Evolutionary conservation across 2,888 invertebrate species (phyloP), one percentile per base, ranked within the genome.

Genomic region (Drosophila hamatofila): DNA sequence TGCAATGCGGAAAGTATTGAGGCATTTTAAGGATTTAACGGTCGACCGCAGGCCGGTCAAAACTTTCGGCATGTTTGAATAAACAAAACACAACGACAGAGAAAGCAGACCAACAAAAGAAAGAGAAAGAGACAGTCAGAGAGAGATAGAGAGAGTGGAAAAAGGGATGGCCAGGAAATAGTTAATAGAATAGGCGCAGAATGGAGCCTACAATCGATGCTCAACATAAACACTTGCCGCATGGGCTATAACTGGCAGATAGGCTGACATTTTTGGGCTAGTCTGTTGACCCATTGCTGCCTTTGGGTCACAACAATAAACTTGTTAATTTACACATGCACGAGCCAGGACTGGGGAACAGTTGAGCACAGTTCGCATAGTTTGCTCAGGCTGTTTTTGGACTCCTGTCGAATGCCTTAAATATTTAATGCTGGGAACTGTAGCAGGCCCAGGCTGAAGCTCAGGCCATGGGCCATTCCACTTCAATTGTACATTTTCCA

Each of bases 381-480:
- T 52, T 52, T 48, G 54, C 6, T n/a, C 54, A 54, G 58, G 44
- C 42, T 46, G 55, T 30, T 16, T 59, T 72, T 23, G 48, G 52
- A 48, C 48, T 6, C 14, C 16, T 18, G 58, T 14, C 48, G 48
- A 37, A 58, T 71, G 64, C 49, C 70, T 74, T 86, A 78, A 89
- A 86, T 89, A 75, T 88, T 86, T 89, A 48, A 86, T 89, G 80
- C 78, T 89, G 86, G 59, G 86, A 86, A 86, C 76, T 56, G 54
- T 57, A 58, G 59, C 83, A 86, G 78, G 57, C 76, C 46, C 23
- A 8, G 16, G 74, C 57, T 75, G 57, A 57, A 69, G 44, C 72
- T 8, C 42, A 4, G 42, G 21, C 23, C 30, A 30, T 1, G 51
- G 49, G 18, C 46, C 55, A 63, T 68, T 60, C 51, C 58, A 46